Conservation (phyloP, 2,113 vertebrate genomes). For the Cephalopterus ornatus region DNA sequence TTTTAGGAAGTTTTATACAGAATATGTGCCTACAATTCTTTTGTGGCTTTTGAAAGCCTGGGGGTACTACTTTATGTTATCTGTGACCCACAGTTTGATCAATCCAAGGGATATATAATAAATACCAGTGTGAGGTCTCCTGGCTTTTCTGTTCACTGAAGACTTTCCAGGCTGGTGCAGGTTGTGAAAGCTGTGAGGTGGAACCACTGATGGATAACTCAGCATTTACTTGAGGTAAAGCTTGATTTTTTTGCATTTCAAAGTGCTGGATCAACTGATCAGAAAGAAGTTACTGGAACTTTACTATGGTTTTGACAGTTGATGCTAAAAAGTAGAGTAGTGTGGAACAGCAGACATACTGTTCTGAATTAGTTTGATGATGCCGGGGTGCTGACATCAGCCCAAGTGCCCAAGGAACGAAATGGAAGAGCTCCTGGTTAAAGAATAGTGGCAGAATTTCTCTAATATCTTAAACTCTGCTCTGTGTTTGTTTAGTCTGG, state of each 20-base stretch:
- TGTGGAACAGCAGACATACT: rapidly evolving
- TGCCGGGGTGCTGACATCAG: not conserved
- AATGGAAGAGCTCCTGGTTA: not conserved
- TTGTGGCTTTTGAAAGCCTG: not conserved
- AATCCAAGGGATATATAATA: not conserved
- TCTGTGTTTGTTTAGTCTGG: not conserved
- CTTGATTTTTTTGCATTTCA: not conserved
- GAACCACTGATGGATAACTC: not conserved
- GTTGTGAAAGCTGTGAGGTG: not conserved
- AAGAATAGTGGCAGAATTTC: not conserved
- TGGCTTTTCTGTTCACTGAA: not conserved
- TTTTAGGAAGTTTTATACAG: not conserved
- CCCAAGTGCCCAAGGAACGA: not conserved
- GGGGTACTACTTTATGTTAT: not conserved
- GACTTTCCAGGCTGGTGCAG: not conserved
- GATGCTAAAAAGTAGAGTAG: not conserved
- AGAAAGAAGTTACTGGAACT: not conserved
- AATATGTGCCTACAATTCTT: not conserved
- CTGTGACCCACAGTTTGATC: not conserved
- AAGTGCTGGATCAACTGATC: not conserved
- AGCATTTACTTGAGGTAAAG: not conserved
- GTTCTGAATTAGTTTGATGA: not conserved
- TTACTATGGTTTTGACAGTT: not conserved
- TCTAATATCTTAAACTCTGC: not conserved
- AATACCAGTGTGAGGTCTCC: not conserved